These are phyloP conservation scores for Pachymerium ferrugineum DNA, from an alignment of 2,888 invertebrate genomes.

Conservation along the genomic window DNA sequence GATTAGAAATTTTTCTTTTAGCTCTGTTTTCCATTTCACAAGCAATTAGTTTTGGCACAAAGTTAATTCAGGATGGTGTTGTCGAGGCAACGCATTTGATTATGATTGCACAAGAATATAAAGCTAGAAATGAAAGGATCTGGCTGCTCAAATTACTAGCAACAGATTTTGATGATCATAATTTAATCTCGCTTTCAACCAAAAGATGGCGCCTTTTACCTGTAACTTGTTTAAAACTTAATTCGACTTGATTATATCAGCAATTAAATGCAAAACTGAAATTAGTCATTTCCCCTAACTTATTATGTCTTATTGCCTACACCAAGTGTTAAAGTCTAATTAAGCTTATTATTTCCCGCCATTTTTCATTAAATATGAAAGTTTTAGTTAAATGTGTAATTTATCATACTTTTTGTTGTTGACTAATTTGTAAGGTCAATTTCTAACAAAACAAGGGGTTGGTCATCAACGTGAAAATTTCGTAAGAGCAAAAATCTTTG, in stretches of 20 bases:
- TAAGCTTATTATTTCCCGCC: neutral
- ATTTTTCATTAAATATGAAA: too few species aligned
- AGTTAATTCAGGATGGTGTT: slow-evolving; percentile 17
- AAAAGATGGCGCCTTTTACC: slow-evolving; percentile 12
- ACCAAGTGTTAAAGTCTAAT: neutral
- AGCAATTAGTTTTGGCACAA: slow-evolving; percentile 25
- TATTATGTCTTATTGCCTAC: slow-evolving; percentile 16
- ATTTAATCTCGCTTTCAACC: neutral
- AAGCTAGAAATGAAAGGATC: slow-evolving; percentile 25
- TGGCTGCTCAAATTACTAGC: slow-evolving; percentile 25
- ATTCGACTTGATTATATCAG: slow-evolving; percentile 14
- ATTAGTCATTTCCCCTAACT: neutral
- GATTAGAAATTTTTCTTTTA: slow-evolving; percentile 27
- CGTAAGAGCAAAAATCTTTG: neutral
- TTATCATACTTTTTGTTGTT: slow-evolving; percentile 15
- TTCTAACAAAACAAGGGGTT: neutral
- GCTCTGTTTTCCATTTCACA: slow-evolving; percentile 27
- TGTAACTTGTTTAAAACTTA: neutral
- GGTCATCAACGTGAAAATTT: slow-evolving; percentile 23
- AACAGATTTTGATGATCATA: slow-evolving; percentile 24
- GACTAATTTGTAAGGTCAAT: neutral
- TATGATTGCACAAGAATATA: slow-evolving; percentile 1
- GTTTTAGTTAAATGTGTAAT: too few species aligned
- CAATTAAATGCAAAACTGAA: slow-evolving; percentile 21
- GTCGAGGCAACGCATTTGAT: slow-evolving; percentile 16